A percentile compares a stretch with the other conserved stretches of the same genome.
These are phyloP conservation scores for Protophormia terraenovae DNA, from an alignment of 2,888 invertebrate genomes.

Conservation along the genomic window DNA sequence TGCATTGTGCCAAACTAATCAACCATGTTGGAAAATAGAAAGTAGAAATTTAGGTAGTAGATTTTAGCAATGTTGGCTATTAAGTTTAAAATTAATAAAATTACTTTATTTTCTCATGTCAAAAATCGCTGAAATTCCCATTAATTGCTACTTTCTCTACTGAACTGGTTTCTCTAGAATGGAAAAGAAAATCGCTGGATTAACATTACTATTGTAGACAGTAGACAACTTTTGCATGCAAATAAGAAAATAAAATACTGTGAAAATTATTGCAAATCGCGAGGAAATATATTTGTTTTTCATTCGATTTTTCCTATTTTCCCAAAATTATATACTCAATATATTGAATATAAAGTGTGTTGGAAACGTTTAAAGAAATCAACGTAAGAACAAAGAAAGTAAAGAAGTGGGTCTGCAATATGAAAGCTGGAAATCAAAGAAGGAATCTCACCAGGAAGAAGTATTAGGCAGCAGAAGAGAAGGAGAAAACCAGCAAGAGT, in stretches of 20 bases:
- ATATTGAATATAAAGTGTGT: not conserved
- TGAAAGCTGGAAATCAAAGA: constrained; percentile 46
- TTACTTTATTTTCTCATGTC: too few relatives aligned
- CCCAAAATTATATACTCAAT: constrained; percentile 29
- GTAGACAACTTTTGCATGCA: constrained; percentile 52
- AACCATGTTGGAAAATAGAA: too few relatives aligned
- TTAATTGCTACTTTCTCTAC: too few relatives aligned
- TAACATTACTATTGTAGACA: not conserved
- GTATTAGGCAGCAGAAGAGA: constrained; percentile 40
- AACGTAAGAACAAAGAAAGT: not conserved
- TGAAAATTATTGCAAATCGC: constrained; percentile 48
- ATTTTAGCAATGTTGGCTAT: too few relatives aligned
- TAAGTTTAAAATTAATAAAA: too few relatives aligned
- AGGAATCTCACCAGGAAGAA: constrained; percentile 60
- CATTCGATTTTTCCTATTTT: not conserved
- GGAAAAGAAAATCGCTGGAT: not conserved
- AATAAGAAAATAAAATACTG: constrained; percentile 53
- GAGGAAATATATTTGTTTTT: constrained; percentile 44
- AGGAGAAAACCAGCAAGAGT: constrained; percentile 8
- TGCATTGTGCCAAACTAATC: too few relatives aligned
- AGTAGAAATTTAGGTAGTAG: too few relatives aligned
- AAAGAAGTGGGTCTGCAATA: constrained; percentile 48
- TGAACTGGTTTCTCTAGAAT: not conserved
- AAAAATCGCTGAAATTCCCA: too few relatives aligned
- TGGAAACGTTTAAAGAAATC: not conserved